Evolutionary conservation across 2,113 vertebrate genomes (phyloP).

Genomic region (Sterrhoptilus dennistouni): DNA sequence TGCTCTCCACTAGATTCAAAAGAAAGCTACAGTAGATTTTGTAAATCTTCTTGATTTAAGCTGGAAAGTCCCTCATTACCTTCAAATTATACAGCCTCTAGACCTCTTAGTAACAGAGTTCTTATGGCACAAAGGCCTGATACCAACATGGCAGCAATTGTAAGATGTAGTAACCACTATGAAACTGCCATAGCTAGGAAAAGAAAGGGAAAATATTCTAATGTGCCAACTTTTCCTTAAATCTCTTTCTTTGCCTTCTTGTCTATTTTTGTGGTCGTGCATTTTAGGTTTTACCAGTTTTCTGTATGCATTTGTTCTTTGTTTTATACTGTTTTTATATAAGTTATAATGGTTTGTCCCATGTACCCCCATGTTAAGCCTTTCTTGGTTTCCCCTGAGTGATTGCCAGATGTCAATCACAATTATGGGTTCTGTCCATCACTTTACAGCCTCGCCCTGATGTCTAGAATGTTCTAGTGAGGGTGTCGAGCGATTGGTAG

Average conservation of each 20-base stretch:
- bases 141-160: accelerated
- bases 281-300: too few relatives aligned
- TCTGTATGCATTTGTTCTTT: too few relatives aligned
- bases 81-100: not conserved
- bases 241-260: not conserved
- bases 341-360: too few relatives aligned
- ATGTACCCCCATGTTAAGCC: too few relatives aligned
- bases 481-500: too few relatives aligned
- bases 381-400: too few relatives aligned
- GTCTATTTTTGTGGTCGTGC: not conserved
- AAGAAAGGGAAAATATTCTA: not conserved
- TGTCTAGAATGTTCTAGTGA: too few relatives aligned
- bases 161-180: not conserved
- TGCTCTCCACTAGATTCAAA: not conserved
- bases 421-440: too few relatives aligned
- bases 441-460: too few relatives aligned
- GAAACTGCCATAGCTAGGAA: not conserved
- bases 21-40: not conserved
- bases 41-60: not conserved
- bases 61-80: not conserved
- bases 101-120: not conserved
- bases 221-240: not conserved
- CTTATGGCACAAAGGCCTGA: not conserved
- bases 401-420: too few relatives aligned
- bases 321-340: too few relatives aligned